Base-by-base conservation (phyloP, 2,888 invertebrate species). In the Erpobdella octoculata region DNA sequence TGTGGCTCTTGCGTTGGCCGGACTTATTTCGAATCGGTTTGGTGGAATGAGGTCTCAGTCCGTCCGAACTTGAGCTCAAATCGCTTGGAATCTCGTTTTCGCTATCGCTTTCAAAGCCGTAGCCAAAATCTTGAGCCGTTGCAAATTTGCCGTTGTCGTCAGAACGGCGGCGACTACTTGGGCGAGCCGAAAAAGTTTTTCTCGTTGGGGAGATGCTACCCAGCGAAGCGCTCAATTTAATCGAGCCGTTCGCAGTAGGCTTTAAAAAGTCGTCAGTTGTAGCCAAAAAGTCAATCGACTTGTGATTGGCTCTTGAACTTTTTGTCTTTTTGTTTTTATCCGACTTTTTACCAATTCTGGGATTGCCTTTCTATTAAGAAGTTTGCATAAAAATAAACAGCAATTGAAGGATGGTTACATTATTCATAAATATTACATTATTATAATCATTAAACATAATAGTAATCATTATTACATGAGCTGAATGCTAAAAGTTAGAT, bases 181-280 rank as follows among this genome's bases (percentile, higher is more conserved):
- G 12, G 25, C n/a, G n/a, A 25, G 25, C 3, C 28, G 28, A 46
- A n/a, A 36, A 37, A 25, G 21, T 37, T 31, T 67, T 67, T 9
- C 48, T 46, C 28, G 67, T 67, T 0, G 67, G 67, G n/a, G 67
- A 67, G 2, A 67, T 67, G 67, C 41, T 67, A 21, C 67, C 67
- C 41, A 38, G 25, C 2, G 67, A 67, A 4, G 67, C 67, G 28
- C 36, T 36, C n/a, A 41, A 8, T 25, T 67, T 67, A 12, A 67
- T 25, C 25, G 37, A 5, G 0, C 37, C 37, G 18, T 35, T 33
- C 9, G 21, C 31, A 62, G 9, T 62, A 15, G 28, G 12, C 28
- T 53, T 53, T 15, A 53, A 25, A 28, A 5, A 25, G 21, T 53
- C 53, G 25, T 35, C 62, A 28, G 4, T 31, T 21, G n/a, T 25